Conservation (phyloP, 2,113 vertebrate species). For the Sapajus apella region DNA sequence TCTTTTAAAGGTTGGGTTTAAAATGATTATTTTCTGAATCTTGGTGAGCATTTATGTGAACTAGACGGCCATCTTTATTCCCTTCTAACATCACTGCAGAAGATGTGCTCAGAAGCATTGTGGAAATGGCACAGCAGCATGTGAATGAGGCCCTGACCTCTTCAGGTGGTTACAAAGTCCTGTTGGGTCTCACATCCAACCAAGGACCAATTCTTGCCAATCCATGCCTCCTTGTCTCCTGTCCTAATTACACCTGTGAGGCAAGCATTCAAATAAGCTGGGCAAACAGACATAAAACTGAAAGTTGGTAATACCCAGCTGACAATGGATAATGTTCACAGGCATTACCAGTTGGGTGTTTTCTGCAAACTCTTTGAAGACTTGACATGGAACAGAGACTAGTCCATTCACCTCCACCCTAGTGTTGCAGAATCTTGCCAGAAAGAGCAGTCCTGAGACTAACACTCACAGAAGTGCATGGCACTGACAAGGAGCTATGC, state of each 20-base stretch:
- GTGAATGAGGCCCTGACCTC: not conserved
- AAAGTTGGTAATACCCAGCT: not conserved
- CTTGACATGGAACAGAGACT: not conserved
- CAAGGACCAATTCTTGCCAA: slow-evolving; percentile 91
- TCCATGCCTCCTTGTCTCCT: slow-evolving; percentile 92
- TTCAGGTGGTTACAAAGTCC: slow-evolving; percentile 72
- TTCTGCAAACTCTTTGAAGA: not conserved
- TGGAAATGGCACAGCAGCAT: not conserved
- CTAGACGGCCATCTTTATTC: not conserved
- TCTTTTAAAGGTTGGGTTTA: not conserved
- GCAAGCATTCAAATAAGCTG: slow-evolving; percentile 77
- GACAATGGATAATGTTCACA: not conserved
- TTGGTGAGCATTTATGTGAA: not conserved
- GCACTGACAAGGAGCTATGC: not conserved
- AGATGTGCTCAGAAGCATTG: not conserved
- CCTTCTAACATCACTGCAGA: not conserved
- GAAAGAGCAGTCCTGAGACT: not conserved
- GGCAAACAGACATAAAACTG: not conserved
- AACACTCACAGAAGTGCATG: not conserved
- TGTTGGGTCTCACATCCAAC: slow-evolving; percentile 83
- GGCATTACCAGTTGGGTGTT: not conserved
- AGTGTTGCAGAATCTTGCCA: not conserved
- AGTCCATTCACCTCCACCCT: not conserved
- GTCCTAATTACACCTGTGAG: slow-evolving; percentile 93
- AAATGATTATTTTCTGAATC: not conserved